Evolutionary conservation across 2,888 invertebrate genomes (phyloP).

Genomic region (Didymodactylos carnosus): DNA sequence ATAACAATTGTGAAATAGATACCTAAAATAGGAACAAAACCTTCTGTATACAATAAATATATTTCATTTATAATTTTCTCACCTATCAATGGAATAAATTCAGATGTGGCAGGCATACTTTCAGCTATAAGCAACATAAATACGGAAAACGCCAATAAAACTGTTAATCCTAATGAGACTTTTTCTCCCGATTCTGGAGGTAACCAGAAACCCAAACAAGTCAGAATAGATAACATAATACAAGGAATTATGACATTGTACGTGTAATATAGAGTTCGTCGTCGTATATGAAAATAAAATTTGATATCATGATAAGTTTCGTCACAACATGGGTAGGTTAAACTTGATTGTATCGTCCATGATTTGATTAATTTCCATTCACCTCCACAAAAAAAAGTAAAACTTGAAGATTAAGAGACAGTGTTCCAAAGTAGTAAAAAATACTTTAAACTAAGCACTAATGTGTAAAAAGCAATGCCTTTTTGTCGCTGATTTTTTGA

Average conservation of each 20-base stretch:
- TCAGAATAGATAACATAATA: slow-evolving; percentile 44
- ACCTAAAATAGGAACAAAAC: slow-evolving; percentile 34
- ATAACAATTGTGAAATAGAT: slow-evolving; percentile 42
- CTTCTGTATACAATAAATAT: no score
- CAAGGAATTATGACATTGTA: slow-evolving; percentile 43
- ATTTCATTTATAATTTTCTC: slow-evolving; percentile 17
- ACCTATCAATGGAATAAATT: slow-evolving; percentile 41
- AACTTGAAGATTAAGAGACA: no score
- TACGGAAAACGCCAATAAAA: slow-evolving; percentile 41
- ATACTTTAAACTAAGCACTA: no score
- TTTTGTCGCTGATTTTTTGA: no score
- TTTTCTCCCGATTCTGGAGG: slow-evolving; percentile 42
- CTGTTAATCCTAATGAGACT: slow-evolving; percentile 41
- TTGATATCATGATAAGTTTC: slow-evolving; percentile 42
- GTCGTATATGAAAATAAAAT: slow-evolving; percentile 38
- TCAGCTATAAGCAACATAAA: slow-evolving; percentile 43
- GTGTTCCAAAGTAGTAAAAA: no score
- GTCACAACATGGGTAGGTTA: slow-evolving; percentile 36
- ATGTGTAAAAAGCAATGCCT: no score
- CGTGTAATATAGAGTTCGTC: slow-evolving; percentile 37
- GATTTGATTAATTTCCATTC: slow-evolving; percentile 39
- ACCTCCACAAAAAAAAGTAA: no score
- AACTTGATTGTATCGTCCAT: slow-evolving; percentile 15
- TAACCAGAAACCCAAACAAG: slow-evolving; percentile 39
- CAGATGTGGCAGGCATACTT: slow-evolving; percentile 42